Conservation (phyloP, 2,888 invertebrate species). For the Allygus modestus region DNA sequence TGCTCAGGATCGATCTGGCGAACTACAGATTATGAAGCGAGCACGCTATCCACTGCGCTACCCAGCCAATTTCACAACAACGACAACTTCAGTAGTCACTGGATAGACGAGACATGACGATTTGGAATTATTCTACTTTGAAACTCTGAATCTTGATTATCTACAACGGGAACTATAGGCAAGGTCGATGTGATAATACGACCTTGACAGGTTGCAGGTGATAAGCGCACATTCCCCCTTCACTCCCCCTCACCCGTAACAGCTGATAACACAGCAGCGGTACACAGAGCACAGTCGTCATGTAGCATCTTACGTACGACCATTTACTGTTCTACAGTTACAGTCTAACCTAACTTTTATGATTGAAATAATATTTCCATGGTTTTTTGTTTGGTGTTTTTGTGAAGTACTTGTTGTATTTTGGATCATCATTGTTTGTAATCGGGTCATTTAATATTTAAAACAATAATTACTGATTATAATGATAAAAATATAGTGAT, state of each 20-base stretch:
- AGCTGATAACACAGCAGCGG: constrained; percentile 1
- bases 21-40: too few species aligned
- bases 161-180: too few species aligned
- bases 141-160: too few species aligned
- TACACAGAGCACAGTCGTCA: not conserved
- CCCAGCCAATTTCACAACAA: too few species aligned
- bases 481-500: too few species aligned
- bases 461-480: not conserved
- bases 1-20: too few species aligned
- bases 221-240: constrained; percentile 18
- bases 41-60: too few species aligned
- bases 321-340: not conserved
- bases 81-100: too few species aligned
- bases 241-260: not conserved
- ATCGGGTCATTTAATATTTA: not conserved
- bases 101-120: too few species aligned
- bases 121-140: too few species aligned
- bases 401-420: not conserved
- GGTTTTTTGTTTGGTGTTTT: not conserved
- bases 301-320: not conserved
- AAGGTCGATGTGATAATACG: not conserved
- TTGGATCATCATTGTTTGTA: not conserved
- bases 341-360: not conserved
- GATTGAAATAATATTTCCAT: constrained; percentile 10
- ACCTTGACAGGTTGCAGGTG: constrained; percentile 4